phyloP scores from a whole-genome alignment of 2,113 vertebrate genomes.

The Hypocryptadius cinnamomeus region DNA sequence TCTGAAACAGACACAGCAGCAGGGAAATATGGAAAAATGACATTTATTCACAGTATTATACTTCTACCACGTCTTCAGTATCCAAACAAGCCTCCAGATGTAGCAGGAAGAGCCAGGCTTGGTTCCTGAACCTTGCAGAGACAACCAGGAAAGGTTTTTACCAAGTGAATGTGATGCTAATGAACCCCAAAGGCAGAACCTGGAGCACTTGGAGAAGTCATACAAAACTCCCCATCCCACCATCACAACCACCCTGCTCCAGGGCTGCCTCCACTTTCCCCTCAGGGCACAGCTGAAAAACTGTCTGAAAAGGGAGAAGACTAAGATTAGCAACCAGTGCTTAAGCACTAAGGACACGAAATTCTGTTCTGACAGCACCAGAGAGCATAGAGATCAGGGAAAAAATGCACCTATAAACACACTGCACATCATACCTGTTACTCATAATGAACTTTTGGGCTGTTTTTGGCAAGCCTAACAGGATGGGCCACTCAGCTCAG shows the following conservation, averaged over 20 bases:
- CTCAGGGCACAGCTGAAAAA: not conserved
- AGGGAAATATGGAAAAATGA: not conserved
- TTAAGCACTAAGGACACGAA: not conserved
- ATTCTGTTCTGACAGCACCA: not conserved
- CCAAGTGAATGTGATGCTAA: not conserved
- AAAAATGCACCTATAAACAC: not conserved
- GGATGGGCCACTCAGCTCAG: not conserved
- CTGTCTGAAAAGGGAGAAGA: not conserved
- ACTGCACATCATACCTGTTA: not conserved
- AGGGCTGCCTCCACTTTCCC: not conserved
- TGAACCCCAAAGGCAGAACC: not conserved
- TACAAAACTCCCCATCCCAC: not conserved
- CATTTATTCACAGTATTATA: not conserved
- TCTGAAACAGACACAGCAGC: constrained; percentile 64
- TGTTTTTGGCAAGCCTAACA: not conserved
- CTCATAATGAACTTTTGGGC: not conserved
- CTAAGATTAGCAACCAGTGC: not conserved
- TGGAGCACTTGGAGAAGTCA: not conserved
- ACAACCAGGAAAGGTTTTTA: not conserved
- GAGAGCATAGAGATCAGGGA: not conserved
- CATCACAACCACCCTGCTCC: not conserved
- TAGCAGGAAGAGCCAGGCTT: not conserved
- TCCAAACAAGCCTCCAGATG: not conserved
- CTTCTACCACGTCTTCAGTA: not conserved
- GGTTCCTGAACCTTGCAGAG: not conserved